phyloP scores from a whole-genome alignment of 2,888 invertebrate genomes.

The Psylliodes chrysocephalus region DNA sequence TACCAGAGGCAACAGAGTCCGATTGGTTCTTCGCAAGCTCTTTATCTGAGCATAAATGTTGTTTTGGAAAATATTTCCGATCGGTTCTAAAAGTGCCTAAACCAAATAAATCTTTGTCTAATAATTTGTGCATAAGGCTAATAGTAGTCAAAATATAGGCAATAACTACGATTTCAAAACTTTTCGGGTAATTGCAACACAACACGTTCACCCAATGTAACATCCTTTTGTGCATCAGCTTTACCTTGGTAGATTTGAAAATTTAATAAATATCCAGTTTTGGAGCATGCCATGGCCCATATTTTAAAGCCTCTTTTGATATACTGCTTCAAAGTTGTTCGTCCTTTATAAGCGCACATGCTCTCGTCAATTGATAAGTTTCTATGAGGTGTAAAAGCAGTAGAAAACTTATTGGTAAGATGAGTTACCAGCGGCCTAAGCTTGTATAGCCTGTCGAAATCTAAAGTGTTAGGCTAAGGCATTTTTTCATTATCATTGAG shows the following conservation, averaged over 20 bases:
- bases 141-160: not conserved
- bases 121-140: too few relatives aligned
- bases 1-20: not conserved
- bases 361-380: conserved; percentile 33
- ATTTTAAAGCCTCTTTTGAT: conserved; percentile 39
- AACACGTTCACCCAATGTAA: not conserved
- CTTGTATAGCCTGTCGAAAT: too few relatives aligned
- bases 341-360: conserved; percentile 37
- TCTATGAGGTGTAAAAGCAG: too few relatives aligned
- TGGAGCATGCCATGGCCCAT: conserved; percentile 29
- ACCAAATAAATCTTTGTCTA: too few relatives aligned
- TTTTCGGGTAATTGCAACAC: not conserved
- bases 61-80: not conserved
- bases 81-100: too few relatives aligned
- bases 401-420: too few relatives aligned
- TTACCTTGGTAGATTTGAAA: conserved; percentile 32
- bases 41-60: not conserved
- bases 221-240: not conserved
- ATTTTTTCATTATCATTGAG: too few relatives aligned
- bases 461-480: too few relatives aligned
- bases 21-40: not conserved
- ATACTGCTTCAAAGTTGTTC: conserved; percentile 33
- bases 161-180: not conserved
- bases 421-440: too few relatives aligned
- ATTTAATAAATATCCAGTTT: conserved; percentile 24